Base-by-base conservation (phyloP, 2,797 vertebrate species). In the Enteromius afrohamiltoni region DNA sequence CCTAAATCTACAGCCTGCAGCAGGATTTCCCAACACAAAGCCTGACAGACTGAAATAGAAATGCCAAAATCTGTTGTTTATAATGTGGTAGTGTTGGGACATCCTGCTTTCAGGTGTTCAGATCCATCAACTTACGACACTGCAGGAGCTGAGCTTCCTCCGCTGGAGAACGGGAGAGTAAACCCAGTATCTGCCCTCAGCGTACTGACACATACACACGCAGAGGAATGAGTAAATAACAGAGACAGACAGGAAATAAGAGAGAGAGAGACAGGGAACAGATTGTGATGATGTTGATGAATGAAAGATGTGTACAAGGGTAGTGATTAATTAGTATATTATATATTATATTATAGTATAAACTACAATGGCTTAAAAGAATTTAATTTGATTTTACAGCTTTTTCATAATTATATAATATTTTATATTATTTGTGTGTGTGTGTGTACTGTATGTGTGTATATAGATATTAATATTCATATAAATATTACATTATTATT, bases 101-200 rank as follows among this genome's bases (percentile, higher is more conserved):
- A 45, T 73, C 60, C 26, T 80, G 49, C 21, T 45, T 60, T 65
- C 55, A 49, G 68, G 42, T 23, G 21, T 31, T 47, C 7, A 7
- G 74, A 45, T 47, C 64, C 21, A 75, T 82, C 67, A 83, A 95
- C 94, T 95, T 94, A 95, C 95, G 83, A 91, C 91, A 21, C 89
- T 92, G 91, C 92, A 93, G 88, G 93, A 93, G 89, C 93, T 94
- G 89, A 94, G 92, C 85, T 93, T 94, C 91, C 91, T 93, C 85
- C 96, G 95, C 90, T 93, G 95, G 88, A 95, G 96, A 90, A 94
- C 93, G 75, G 97, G 97, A 88, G 97, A 98, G 89, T 97, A 99
- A 92, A 98, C 96, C 98, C 97, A 98, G 91, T 98, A 98, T 93
- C 96, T 96, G 93, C 97, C 97, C 87, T 98, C 96, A 84, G 96